Evolutionary conservation across 2,113 vertebrate genomes (phyloP).

Genomic region (Hemichromis elongatus): DNA sequence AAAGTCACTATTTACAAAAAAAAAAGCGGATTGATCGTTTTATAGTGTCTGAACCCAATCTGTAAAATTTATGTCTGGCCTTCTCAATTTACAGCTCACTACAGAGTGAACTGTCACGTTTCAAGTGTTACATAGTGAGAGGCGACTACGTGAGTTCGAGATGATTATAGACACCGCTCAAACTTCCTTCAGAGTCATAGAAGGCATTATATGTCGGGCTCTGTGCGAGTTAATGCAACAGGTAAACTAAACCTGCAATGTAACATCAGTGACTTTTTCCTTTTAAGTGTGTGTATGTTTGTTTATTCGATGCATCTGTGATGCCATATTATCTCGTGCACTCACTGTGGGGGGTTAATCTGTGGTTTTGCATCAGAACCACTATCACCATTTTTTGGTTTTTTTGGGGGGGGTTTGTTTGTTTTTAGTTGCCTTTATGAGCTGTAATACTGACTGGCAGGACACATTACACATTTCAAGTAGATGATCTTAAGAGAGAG

Average conservation of each 20-base stretch:
- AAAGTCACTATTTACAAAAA: neutral
- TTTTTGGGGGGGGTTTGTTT: neutral
- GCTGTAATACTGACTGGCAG: neutral
- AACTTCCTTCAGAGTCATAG: neutral
- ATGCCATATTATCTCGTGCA: neutral
- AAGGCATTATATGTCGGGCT: neutral
- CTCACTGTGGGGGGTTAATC: neutral
- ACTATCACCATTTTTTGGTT: neutral
- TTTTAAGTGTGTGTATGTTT: neutral
- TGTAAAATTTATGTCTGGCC: neutral
- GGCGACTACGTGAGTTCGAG: neutral
- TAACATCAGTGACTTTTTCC: neutral
- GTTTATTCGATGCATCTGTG: neutral
- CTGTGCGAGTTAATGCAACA: neutral
- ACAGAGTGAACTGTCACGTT: neutral
- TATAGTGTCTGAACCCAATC: neutral
- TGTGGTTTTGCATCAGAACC: slow-evolving; percentile 13
- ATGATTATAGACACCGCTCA: neutral
- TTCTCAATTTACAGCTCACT: neutral
- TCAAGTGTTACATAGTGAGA: neutral
- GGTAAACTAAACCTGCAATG: neutral
- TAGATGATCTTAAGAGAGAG: neutral
- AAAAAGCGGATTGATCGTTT: neutral
- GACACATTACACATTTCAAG: neutral
- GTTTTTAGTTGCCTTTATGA: slow-evolving; percentile 8